Conservation (phyloP, 2,888 invertebrate species). For the Lasioglossum villosulum region DNA sequence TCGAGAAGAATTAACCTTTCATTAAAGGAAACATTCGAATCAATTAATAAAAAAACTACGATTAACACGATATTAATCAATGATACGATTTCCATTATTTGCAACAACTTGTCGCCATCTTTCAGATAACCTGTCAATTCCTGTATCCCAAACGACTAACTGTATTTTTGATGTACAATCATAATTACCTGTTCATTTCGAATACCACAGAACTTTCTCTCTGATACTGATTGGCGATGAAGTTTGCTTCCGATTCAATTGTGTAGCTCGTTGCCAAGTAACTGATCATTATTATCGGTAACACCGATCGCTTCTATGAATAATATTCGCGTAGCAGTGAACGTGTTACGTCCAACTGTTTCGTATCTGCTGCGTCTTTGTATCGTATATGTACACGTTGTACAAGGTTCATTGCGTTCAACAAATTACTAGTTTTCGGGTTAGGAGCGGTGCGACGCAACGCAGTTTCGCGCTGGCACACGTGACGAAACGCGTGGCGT, state of each 20-base stretch:
- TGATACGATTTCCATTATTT: too few relatives aligned
- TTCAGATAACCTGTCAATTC: too few relatives aligned
- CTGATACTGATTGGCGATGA: neutral
- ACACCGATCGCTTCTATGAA: neutral
- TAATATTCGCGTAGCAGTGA: neutral
- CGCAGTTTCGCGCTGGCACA: slow-evolving; percentile 1
- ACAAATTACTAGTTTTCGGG: neutral
- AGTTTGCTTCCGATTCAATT: neutral
- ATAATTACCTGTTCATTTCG: too few relatives aligned
- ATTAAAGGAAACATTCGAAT: too few relatives aligned
- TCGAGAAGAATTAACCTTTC: too few relatives aligned
- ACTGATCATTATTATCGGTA: too few relatives aligned
- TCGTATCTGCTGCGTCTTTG: neutral
- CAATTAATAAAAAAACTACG: too few relatives aligned
- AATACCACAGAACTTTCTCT: too few relatives aligned
- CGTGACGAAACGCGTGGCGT: neutral
- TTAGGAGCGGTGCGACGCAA: neutral
- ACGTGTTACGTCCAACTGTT: neutral
- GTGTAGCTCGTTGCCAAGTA: neutral
- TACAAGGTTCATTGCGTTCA: neutral
- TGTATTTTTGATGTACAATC: too few relatives aligned
- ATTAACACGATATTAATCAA: too few relatives aligned
- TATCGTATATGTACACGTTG: neutral
- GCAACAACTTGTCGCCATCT: too few relatives aligned
- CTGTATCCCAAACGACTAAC: too few relatives aligned